These are phyloP conservation scores for Entelurus aequoreus DNA, from an alignment of 2,113 vertebrate species.

Conservation along the genomic window DNA sequence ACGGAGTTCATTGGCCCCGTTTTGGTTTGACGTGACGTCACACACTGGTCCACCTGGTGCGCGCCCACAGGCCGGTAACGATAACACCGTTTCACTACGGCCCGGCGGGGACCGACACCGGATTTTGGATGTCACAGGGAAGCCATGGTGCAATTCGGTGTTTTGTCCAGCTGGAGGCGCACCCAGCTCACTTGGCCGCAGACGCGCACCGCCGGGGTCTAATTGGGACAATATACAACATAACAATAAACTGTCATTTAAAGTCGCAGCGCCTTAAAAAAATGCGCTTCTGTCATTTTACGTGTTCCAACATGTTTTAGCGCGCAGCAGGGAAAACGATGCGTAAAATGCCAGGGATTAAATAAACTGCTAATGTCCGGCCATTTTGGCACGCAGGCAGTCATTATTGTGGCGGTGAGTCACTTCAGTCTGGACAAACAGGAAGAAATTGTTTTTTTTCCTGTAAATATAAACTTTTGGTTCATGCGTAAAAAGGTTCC, in stretches of 20 bases:
- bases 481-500: background rate
- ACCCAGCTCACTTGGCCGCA: background rate
- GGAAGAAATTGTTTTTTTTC: conserved; percentile 23
- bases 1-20: background rate
- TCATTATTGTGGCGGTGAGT: conserved; percentile 19
- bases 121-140: background rate
- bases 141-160: background rate
- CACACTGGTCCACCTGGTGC: background rate
- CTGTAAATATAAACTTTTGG: background rate
- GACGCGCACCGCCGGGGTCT: background rate
- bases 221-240: background rate
- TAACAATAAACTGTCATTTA: no score
- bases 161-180: conserved; percentile 44
- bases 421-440: conserved; percentile 45
- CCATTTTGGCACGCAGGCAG: conserved; percentile 14
- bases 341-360: background rate
- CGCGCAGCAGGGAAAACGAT: background rate
- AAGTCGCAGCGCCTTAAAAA: no score
- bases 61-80: background rate
- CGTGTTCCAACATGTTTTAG: no score
- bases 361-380: background rate
- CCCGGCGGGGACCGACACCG: background rate
- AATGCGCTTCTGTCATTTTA: no score
- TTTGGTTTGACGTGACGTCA: background rate
- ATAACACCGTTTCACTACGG: background rate